These are phyloP conservation scores for Tretioscincus oriximinensis DNA, from an alignment of 2,113 vertebrate species.

Conservation along the genomic window DNA sequence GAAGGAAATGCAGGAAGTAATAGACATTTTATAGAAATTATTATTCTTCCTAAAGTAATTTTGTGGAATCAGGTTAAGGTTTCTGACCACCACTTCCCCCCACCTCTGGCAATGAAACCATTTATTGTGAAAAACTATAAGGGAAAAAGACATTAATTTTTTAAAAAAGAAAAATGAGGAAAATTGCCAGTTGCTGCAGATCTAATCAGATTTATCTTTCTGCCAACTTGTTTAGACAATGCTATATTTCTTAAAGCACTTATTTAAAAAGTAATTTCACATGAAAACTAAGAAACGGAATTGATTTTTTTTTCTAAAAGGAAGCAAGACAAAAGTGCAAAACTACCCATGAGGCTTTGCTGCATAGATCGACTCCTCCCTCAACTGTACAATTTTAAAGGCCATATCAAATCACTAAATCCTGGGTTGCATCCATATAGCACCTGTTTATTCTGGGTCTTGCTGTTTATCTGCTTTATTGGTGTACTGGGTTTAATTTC, in stretches of 20 bases:
- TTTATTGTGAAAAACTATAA: conserved; percentile 22
- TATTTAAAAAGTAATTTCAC: conserved; percentile 33
- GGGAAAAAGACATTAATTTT: conserved; percentile 19
- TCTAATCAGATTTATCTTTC: conserved; percentile 31
- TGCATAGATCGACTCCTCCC: neutral
- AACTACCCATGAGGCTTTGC: neutral
- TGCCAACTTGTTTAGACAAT: conserved; percentile 27
- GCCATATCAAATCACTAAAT: neutral
- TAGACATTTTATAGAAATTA: neutral
- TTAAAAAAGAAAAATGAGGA: conserved; percentile 15
- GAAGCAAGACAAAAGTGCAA: neutral
- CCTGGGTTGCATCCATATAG: no score
- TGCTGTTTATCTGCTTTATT: no score
- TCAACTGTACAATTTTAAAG: neutral
- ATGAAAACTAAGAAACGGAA: conserved; percentile 12
- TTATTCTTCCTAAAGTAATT: neutral
- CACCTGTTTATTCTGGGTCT: no score
- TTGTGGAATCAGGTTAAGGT: neutral
- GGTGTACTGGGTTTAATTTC: no score
- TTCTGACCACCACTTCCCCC: neutral
- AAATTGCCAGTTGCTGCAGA: conserved; percentile 31
- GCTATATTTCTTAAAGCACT: conserved; percentile 32
- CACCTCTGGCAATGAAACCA: neutral
- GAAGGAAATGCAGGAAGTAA: neutral
- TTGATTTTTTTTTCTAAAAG: neutral